These are phyloP conservation scores for Prietella phreatophila DNA, from an alignment of 2,113 vertebrate species.

Conservation along the genomic window DNA sequence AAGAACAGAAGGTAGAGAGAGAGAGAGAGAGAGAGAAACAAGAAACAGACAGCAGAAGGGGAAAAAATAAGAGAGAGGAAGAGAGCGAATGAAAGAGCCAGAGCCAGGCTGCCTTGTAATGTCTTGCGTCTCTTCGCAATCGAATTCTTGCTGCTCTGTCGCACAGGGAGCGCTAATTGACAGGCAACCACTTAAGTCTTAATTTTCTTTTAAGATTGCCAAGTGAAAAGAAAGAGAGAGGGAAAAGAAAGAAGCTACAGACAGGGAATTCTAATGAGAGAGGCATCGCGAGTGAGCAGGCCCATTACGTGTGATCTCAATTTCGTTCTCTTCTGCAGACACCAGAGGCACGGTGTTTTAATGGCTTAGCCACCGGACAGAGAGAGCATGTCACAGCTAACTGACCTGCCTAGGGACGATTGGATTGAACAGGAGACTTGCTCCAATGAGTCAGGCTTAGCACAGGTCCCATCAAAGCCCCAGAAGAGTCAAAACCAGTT, in stretches of 20 bases:
- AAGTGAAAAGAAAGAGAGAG: slow-evolving; percentile 45
- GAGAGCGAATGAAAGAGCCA: slow-evolving; percentile 7
- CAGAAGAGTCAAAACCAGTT: slow-evolving; percentile 43
- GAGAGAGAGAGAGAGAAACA: slow-evolving; percentile 18
- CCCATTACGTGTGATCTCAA: slow-evolving; percentile 58
- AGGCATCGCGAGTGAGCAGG: slow-evolving; percentile 49
- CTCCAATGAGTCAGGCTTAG: slow-evolving; percentile 44
- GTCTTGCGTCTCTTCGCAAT: slow-evolving; percentile 58
- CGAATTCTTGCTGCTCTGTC: slow-evolving; percentile 60
- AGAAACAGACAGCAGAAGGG: slow-evolving; percentile 7
- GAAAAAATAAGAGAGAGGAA: slow-evolving; percentile 2
- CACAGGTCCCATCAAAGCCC: slow-evolving; percentile 45
- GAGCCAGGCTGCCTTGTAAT: slow-evolving; percentile 52
- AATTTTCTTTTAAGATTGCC: slow-evolving; percentile 64
- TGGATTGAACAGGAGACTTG: slow-evolving; percentile 50
- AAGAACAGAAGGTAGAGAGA: background rate
- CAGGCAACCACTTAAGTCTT: slow-evolving; percentile 64
- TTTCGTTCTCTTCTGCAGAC: slow-evolving; percentile 53
- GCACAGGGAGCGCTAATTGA: slow-evolving; percentile 61
- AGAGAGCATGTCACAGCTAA: slow-evolving; percentile 55
- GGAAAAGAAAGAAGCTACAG: slow-evolving; percentile 49
- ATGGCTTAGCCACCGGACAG: slow-evolving; percentile 51
- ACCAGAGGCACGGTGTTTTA: slow-evolving; percentile 47
- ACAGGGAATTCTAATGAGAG: slow-evolving; percentile 58
- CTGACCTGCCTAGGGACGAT: slow-evolving; percentile 45